These are phyloP conservation scores for Trematocara zebra DNA, from an alignment of 2,113 vertebrate species.

Conservation along the genomic window DNA sequence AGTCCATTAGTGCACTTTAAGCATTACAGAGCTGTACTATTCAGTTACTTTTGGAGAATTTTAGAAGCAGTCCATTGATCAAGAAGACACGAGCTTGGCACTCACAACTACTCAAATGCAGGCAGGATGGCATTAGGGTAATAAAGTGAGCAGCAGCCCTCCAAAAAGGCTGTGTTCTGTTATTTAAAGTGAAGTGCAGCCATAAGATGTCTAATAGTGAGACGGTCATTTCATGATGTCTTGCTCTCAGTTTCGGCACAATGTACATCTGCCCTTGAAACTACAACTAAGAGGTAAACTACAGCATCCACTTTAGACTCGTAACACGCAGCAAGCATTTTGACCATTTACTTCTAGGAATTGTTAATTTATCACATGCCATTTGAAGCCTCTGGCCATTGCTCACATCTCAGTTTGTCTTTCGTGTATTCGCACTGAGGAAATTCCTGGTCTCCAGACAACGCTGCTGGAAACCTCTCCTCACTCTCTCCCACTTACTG, in stretches of 20 bases:
- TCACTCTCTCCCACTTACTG: neutral
- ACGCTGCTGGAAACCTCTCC: constrained; percentile 19
- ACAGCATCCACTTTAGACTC: neutral
- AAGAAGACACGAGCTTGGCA: constrained; percentile 34
- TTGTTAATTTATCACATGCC: neutral
- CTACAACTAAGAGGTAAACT: neutral
- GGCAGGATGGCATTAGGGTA: constrained; percentile 17
- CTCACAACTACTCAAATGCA: constrained; percentile 21
- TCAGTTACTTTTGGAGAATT: constrained; percentile 56
- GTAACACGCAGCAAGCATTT: neutral
- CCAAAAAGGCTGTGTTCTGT: neutral
- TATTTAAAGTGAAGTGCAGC: neutral
- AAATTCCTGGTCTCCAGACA: constrained; percentile 28
- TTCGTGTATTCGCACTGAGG: neutral
- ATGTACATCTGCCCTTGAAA: neutral
- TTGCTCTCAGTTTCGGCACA: neutral
- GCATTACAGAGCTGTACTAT: constrained; percentile 40
- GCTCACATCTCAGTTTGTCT: constrained; percentile 1
- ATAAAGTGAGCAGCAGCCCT: constrained; percentile 1
- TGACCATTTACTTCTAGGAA: neutral
- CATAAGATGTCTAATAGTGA: neutral
- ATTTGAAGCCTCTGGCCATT: constrained; percentile 11
- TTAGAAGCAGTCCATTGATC: constrained; percentile 46
- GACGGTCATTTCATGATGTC: constrained; percentile 6
- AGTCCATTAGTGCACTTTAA: constrained; percentile 58